These are phyloP conservation scores for Laothoe populi DNA, from an alignment of 2,888 invertebrate species.

Conservation along the genomic window DNA sequence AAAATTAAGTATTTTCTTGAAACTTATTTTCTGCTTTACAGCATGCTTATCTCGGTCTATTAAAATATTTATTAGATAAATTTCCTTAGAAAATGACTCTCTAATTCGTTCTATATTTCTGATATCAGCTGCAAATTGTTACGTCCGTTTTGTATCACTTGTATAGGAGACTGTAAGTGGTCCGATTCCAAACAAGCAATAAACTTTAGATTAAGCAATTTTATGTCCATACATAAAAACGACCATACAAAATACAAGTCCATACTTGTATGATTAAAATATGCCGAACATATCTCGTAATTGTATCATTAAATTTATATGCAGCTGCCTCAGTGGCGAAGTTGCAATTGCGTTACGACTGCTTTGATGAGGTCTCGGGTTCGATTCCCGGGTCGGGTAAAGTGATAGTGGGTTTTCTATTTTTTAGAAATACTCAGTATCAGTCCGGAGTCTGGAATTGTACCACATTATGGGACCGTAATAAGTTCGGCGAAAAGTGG, in stretches of 20 bases:
- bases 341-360: too few species aligned
- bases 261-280: conserved; percentile 25
- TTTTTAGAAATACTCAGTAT: too few species aligned
- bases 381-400: too few species aligned
- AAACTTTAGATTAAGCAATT: conserved; percentile 26
- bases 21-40: neutral
- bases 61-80: neutral
- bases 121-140: conserved; percentile 5
- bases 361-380: too few species aligned
- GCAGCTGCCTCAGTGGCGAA: too few species aligned
- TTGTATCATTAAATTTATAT: conserved; percentile 21
- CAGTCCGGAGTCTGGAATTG: too few species aligned
- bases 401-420: too few species aligned
- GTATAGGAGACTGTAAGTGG: conserved; percentile 5
- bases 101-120: conserved; percentile 1
- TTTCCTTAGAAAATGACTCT: neutral
- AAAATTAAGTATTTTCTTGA: neutral
- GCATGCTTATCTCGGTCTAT: neutral
- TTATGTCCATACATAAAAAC: conserved; percentile 26
- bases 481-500: too few species aligned
- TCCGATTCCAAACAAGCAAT: conserved; percentile 1
- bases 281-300: conserved; percentile 14
- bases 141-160: conserved; percentile 18
- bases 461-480: too few species aligned
- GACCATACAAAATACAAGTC: too few species aligned